Evolutionary conservation across 2,888 invertebrate species (phyloP).

Genomic region (Xestobium rufovillosum): DNA sequence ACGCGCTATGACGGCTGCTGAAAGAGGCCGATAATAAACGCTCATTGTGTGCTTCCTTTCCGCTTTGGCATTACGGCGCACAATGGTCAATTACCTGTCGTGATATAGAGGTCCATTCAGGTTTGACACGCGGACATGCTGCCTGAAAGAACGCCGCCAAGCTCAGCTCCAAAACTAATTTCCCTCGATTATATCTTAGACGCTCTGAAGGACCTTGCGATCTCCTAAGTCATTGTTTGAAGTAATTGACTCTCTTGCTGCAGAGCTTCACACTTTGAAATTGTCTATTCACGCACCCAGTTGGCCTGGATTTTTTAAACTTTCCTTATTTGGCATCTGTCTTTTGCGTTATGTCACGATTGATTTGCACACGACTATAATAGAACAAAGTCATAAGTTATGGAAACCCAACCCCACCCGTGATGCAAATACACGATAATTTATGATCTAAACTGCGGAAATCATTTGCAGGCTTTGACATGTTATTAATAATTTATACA

Average conservation of each 20-base stretch:
- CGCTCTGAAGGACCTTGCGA: constrained; percentile 24
- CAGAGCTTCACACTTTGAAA: neutral
- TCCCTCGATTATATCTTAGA: constrained; percentile 30
- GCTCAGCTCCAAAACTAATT: constrained; percentile 29
- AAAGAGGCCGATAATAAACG: constrained; percentile 40
- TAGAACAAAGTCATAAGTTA: too few species aligned
- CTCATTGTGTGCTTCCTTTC: constrained; percentile 39
- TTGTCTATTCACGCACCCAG: too few species aligned
- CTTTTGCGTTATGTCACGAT: too few species aligned
- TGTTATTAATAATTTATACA: constrained; percentile 40
- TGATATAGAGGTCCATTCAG: constrained; percentile 34
- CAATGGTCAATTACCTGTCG: constrained; percentile 42
- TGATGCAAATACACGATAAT: constrained; percentile 30
- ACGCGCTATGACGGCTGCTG: constrained; percentile 36
- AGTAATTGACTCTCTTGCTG: constrained; percentile 17
- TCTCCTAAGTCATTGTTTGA: constrained; percentile 17
- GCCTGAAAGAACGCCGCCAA: constrained; percentile 28
- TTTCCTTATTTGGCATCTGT: too few species aligned
- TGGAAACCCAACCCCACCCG: constrained; percentile 17
- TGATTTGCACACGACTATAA: too few species aligned
- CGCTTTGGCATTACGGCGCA: constrained; percentile 33
- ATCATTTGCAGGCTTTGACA: constrained; percentile 39
- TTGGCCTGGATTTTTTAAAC: too few species aligned
- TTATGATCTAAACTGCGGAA: constrained; percentile 34
- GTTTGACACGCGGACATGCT: constrained; percentile 26